Evolutionary conservation across 2,888 invertebrate species (phyloP), one percentile per base, ranked within the genome.

Genomic region (Lycaena phlaeas): DNA sequence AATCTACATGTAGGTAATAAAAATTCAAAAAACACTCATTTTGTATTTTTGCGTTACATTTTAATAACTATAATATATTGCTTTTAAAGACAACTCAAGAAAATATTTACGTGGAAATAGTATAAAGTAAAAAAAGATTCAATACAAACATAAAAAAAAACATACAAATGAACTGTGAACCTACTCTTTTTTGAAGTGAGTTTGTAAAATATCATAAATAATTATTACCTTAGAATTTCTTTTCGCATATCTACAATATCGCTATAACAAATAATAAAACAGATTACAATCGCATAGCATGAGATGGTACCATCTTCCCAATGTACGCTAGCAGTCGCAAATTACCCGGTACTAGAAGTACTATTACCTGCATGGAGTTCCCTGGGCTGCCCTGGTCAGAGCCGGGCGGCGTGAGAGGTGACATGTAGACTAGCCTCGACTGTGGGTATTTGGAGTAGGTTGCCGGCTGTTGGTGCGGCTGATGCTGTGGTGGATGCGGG

Each of bases 331-430:
- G 64, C 64, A 46, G 50, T 60, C 75, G 75, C 78, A 59, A 54
- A 61, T 10, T 2, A 9, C 3, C 4, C 22, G n/a, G n/a, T 22
- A 22, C 2, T 22, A 2, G 5, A 22, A 18, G 5, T 3, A 18
- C 3, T 5, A 39, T 68, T 75, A 86, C 86, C 86, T 87, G 79
- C 78, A 89, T 84, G 45, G 90, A 86, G 68, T 89, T 89, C 48
- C 91, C 90, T 7, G 93, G 93, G 56, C 92, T 93, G 49, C 94
- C 94, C 45, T 94, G 95, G 67, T 95, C 94, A 42, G 95, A 94
- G 68, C 92, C 92, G 51, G 95, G 95, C 28, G 95, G 94, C 52
- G 95, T 95, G 58, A 94, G 78, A 28, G 94, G 95, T 28, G 94
- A 92, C 68, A 92, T 92, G 76, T 94, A 94, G 85, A 93, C 76